Conservation (phyloP, 1,140 invertebrate genomes). For the Caligus rogercresseyi region DNA sequence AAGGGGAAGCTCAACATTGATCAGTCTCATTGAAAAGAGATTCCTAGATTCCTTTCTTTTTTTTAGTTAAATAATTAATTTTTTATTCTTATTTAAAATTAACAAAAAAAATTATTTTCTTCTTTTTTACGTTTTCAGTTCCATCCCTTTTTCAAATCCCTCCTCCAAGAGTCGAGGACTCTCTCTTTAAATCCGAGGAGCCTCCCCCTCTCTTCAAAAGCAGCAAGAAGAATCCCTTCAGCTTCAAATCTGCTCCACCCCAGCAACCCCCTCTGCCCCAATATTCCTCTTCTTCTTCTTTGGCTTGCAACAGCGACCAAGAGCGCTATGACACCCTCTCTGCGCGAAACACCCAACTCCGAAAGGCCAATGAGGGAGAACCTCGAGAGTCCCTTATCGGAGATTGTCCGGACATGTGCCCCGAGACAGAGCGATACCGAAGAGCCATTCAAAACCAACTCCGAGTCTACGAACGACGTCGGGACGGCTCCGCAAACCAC, state of each 20-base stretch:
- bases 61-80: too few species aligned
- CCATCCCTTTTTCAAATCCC: too few species aligned
- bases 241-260: background rate
- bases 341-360: background rate
- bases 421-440: constrained; percentile 82
- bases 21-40: too few species aligned
- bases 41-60: too few species aligned
- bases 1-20: too few species aligned
- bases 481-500: constrained; percentile 29
- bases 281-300: background rate
- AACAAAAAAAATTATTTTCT: too few species aligned
- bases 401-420: constrained; percentile 91
- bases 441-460: constrained; percentile 61
- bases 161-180: too few species aligned
- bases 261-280: background rate
- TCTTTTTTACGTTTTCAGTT: too few species aligned
- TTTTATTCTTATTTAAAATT: too few species aligned
- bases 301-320: background rate
- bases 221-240: background rate
- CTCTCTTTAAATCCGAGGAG: too few species aligned
- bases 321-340: background rate
- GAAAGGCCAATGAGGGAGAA: background rate
- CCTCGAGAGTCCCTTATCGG: constrained; percentile 43
- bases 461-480: constrained; percentile 39
- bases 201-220: too few species aligned